Percentiles rank a stretch among this genome's conserved stretches.
These are phyloP conservation scores for Semotilus atromaculatus DNA, from an alignment of 2,797 vertebrate genomes.

Conservation along the genomic window DNA sequence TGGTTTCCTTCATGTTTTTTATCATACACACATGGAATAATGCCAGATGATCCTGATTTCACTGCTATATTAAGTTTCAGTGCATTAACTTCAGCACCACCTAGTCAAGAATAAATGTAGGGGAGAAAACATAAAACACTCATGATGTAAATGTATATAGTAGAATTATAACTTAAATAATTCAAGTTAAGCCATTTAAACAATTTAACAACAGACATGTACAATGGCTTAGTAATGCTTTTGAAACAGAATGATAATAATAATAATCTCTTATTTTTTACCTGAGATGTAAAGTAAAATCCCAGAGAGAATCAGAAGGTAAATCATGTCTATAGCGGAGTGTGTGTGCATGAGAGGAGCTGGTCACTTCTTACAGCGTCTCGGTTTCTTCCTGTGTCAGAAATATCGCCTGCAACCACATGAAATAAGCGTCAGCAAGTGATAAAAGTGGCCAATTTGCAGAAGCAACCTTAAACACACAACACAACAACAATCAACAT, in stretches of 20 bases:
- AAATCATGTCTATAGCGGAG: background rate
- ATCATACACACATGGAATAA: too few relatives aligned
- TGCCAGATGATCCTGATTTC: too few relatives aligned
- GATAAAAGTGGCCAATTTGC: background rate
- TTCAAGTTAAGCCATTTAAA: background rate
- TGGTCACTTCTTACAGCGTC: too few relatives aligned
- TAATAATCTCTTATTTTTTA: background rate
- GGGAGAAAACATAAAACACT: background rate
- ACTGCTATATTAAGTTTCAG: too few relatives aligned
- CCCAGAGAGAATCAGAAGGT: background rate
- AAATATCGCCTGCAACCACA: background rate
- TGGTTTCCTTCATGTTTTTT: too few relatives aligned
- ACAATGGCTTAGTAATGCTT: background rate
- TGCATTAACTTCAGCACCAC: too few relatives aligned
- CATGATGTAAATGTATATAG: background rate
- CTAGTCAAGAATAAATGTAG: conserved; percentile 22
- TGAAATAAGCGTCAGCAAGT: background rate
- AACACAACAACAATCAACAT: background rate
- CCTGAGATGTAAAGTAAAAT: background rate
- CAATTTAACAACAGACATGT: background rate
- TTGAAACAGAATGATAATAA: background rate
- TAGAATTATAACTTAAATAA: background rate
- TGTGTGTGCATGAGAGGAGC: background rate
- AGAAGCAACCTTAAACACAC: background rate
- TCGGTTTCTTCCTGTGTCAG: background rate